phyloP scores from a whole-genome alignment of 2,888 invertebrate genomes.

The Enchytraeus crypticus region DNA sequence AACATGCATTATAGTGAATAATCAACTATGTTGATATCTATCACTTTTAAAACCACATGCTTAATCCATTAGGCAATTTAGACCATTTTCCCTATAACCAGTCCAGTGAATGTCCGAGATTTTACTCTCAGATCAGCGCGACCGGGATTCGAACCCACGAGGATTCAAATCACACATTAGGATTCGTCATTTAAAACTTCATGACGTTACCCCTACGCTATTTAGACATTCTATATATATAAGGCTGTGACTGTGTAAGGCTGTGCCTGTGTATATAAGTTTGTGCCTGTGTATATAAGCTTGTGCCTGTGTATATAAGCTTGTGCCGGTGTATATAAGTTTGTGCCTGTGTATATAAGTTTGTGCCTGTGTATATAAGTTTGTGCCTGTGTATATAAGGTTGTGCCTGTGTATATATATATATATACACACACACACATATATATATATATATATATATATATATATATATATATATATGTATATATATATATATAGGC shows the following conservation, averaged over 20 bases:
- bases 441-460: constrained; percentile 1
- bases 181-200: too few species aligned
- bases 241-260: neutral
- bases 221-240: too few species aligned
- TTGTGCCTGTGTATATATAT: neutral
- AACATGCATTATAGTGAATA: too few species aligned
- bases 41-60: too few species aligned
- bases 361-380: neutral
- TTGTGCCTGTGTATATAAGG: neutral
- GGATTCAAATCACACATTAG: too few species aligned
- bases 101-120: too few species aligned
- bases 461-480: neutral
- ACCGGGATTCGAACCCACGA: too few species aligned
- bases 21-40: too few species aligned
- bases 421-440: neutral
- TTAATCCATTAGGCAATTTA: too few species aligned
- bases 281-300: neutral
- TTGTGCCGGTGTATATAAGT: neutral
- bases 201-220: too few species aligned
- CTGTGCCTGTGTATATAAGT: neutral
- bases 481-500: neutral
- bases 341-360: neutral
- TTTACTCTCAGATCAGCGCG: too few species aligned
- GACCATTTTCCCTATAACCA: too few species aligned
- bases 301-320: neutral